Percentiles rank a stretch among this genome's conserved stretches.
These are phyloP conservation scores for Achroia grisella DNA, from an alignment of 1,140 invertebrate species.

Conservation along the genomic window DNA sequence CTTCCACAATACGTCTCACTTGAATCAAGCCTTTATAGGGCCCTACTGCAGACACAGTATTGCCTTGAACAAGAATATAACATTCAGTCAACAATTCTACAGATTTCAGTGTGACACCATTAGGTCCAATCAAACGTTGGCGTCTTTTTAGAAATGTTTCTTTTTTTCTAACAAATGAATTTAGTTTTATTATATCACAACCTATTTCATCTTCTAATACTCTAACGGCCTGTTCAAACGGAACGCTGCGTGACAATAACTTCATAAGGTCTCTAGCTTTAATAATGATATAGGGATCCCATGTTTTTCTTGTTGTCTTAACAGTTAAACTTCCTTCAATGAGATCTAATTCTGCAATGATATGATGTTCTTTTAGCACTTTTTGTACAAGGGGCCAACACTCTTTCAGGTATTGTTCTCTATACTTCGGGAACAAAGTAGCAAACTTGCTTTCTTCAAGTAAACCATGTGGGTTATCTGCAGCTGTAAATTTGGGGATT, in stretches of 20 bases:
- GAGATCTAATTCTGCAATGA: slow-evolving; percentile 95
- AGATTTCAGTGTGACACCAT: slow-evolving; percentile 97
- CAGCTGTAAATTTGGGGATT: slow-evolving; percentile 91
- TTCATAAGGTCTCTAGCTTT: slow-evolving; percentile 98
- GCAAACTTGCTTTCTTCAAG: slow-evolving; percentile 83
- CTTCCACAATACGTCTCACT: slow-evolving; percentile 93
- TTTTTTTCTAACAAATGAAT: slow-evolving; percentile 90
- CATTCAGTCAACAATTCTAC: slow-evolving; percentile 98
- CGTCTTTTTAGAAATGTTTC: slow-evolving; percentile 97
- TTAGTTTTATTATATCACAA: slow-evolving; percentile 98
- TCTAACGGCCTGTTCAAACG: slow-evolving; percentile 93
- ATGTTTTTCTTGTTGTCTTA: slow-evolving; percentile 96
- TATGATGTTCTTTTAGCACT: slow-evolving; percentile 81
- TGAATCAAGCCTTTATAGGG: slow-evolving; percentile 96
- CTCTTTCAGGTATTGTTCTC: slow-evolving; percentile 97
- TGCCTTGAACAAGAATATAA: slow-evolving; percentile 97
- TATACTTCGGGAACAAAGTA: slow-evolving; percentile 86
- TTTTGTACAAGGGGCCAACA: slow-evolving; percentile 97
- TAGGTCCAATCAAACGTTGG: slow-evolving; percentile 96
- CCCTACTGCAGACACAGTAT: slow-evolving; percentile 97
- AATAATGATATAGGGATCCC: slow-evolving; percentile 98
- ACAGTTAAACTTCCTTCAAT: slow-evolving; percentile 97
- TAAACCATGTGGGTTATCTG: slow-evolving; percentile 92
- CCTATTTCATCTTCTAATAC: slow-evolving; percentile 93
- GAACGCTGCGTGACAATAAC: slow-evolving; percentile 95